Evolutionary conservation across 2,113 vertebrate genomes (phyloP), one percentile per base, ranked within the genome.

Genomic region (Promerops cafer): DNA sequence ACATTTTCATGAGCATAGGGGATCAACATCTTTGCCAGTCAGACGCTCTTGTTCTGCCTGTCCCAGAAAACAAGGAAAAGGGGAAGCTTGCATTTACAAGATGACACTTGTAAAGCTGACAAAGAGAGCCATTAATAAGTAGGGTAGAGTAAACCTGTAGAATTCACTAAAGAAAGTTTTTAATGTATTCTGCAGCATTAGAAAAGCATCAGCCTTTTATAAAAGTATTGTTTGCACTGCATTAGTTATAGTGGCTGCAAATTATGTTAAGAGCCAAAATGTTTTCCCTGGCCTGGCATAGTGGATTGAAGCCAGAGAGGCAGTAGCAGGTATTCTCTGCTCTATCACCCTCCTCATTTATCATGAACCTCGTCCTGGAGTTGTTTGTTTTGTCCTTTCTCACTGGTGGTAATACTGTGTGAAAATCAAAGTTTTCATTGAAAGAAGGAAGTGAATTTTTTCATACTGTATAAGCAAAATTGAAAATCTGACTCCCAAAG

Each of bases 11-110:
- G 85, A 96, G 86, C 30, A 19, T 16, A 87, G 80, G 70, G 96
- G 94, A 95, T 97, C 93, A 95, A 80, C 94, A 83, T 93, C 85
- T 70, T 78, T 93, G 56, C 82, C 76, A 94, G 79, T 88, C 93
- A 94, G 80, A 68, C 0, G 0, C 22, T 88, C 84, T 71, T 90
- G 71, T 89, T 94, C 83, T 84, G 49, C 56, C 64, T 96, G 90
- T 90, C 64, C 75, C 72, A 84, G 72, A 68, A 87, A 92, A 94
- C 60, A 95, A 90, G 49, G 49, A 45, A 81, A 94, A 87, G 22
- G 28, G 31, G 53, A 89, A 7, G 5, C 40, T 92, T 20, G 27
- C 69, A 54, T 69, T 81, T 94, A 61, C 31, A 69, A 87, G 86
- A 57, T 0, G 8, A 87, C 30, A 23, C 0, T 3, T 78, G 78